These are phyloP conservation scores for Gymnosoma rotundatum DNA, from an alignment of 2,888 invertebrate genomes.

Conservation along the genomic window DNA sequence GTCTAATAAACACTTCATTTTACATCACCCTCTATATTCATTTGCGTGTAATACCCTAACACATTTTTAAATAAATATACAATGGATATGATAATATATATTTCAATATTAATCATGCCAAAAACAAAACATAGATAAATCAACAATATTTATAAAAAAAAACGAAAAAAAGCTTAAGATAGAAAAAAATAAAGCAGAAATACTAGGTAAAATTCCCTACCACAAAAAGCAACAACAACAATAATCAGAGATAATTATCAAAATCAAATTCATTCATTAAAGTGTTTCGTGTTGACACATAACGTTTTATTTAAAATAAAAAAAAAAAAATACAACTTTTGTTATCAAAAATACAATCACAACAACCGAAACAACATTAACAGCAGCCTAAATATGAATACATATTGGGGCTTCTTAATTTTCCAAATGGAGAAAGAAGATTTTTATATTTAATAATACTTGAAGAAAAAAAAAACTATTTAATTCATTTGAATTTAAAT, in stretches of 20 bases:
- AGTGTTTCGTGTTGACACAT: slow-evolving; percentile 21
- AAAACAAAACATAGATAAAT: slow-evolving; percentile 11
- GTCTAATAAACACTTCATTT: not conserved
- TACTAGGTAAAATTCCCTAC: slow-evolving; percentile 46
- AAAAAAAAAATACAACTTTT: slow-evolving; percentile 8
- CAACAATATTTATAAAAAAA: slow-evolving; percentile 9
- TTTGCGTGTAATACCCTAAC: not conserved
- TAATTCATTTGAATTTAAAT: slow-evolving; percentile 54
- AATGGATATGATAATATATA: not conserved
- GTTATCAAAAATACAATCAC: not conserved
- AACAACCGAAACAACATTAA: not conserved
- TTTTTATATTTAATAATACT: too few species aligned
- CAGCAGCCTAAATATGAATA: not conserved
- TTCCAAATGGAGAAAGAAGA: too few species aligned
- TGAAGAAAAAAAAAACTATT: not conserved
- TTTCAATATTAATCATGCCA: slow-evolving; percentile 60
- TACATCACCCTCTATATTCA: not conserved
- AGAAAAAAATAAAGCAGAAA: slow-evolving; percentile 51
- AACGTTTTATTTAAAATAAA: not conserved
- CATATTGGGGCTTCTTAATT: not conserved
- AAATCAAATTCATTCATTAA: slow-evolving; percentile 61
- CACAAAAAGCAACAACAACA: slow-evolving; percentile 1
- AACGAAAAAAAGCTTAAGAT: slow-evolving; percentile 5
- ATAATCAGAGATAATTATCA: not conserved
- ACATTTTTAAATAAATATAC: slow-evolving; percentile 4